Conservation (phyloP, 2,113 vertebrate genomes). For the Neogobius melanostomus region DNA sequence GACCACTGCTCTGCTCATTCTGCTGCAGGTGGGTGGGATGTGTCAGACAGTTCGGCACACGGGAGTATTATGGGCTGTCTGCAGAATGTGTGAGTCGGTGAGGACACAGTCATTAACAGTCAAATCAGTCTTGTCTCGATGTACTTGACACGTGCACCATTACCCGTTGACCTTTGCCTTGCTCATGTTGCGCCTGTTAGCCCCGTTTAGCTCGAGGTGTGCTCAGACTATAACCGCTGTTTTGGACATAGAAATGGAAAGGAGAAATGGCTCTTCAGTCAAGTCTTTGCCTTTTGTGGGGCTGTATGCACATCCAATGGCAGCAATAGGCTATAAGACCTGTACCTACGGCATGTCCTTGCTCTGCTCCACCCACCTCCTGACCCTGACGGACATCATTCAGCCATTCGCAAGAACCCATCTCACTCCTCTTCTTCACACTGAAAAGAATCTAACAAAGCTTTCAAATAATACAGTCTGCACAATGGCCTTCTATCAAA, state of each 20-base stretch:
- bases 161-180: no score
- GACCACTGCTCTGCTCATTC: conserved; percentile 14
- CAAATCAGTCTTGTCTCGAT: neutral
- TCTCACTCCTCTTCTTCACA: no score
- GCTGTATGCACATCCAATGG: neutral
- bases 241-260: no score
- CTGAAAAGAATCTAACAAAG: neutral
- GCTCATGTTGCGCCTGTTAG: neutral
- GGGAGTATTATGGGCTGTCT: conserved; percentile 30
- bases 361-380: neutral
- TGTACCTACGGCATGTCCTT: neutral
- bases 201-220: no score
- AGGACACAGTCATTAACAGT: neutral
- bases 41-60: conserved; percentile 8
- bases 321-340: neutral
- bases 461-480: neutral
- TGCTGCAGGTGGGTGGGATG: neutral
- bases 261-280: neutral
- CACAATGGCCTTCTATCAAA: neutral
- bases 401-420: neutral
- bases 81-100: neutral
- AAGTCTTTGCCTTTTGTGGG: neutral
- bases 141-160: neutral
- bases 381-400: neutral
- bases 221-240: no score